Conservation (phyloP, 2,888 invertebrate species). For the Drosophila ustulata region DNA sequence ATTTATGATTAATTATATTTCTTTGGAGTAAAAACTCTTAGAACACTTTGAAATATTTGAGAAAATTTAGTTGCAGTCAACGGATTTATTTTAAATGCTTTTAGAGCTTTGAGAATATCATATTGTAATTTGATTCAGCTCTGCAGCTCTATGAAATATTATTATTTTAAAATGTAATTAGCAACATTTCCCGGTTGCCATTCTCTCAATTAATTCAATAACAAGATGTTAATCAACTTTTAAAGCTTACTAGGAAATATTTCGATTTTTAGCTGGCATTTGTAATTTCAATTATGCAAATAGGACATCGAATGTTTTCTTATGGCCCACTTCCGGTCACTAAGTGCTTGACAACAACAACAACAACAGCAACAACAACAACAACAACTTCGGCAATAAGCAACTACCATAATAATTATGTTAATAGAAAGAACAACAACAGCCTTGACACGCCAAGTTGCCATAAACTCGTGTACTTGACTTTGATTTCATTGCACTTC, state of each 20-base stretch:
- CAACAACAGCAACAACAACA: slow-evolving; percentile 14
- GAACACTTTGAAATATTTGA: too few relatives aligned
- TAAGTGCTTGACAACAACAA: slow-evolving; percentile 32
- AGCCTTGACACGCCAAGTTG: slow-evolving; percentile 66
- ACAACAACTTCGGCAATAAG: slow-evolving; percentile 9
- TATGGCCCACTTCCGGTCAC: slow-evolving; percentile 51
- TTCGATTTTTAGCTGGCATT: slow-evolving; percentile 2
- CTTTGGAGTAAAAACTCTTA: too few relatives aligned
- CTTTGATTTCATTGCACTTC: slow-evolving; percentile 33
- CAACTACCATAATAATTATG: slow-evolving; percentile 23
- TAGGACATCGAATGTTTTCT: slow-evolving; percentile 54
- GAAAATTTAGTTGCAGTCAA: too few relatives aligned
- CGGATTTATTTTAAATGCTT: too few relatives aligned
- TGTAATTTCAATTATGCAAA: slow-evolving; percentile 57
- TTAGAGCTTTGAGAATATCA: too few relatives aligned
- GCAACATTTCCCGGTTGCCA: too few relatives aligned
- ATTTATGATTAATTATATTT: too few relatives aligned
- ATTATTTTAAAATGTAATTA: too few relatives aligned
- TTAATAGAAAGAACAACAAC: slow-evolving; percentile 15
- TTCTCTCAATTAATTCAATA: too few relatives aligned
- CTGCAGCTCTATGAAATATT: too few relatives aligned
- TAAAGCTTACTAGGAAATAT: neutral
- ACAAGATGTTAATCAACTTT: neutral
- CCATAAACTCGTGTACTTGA: slow-evolving; percentile 44
- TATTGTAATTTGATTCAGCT: too few relatives aligned